Conservation (phyloP, 2,113 vertebrate species). For the Brachypteracias leptosomus region DNA sequence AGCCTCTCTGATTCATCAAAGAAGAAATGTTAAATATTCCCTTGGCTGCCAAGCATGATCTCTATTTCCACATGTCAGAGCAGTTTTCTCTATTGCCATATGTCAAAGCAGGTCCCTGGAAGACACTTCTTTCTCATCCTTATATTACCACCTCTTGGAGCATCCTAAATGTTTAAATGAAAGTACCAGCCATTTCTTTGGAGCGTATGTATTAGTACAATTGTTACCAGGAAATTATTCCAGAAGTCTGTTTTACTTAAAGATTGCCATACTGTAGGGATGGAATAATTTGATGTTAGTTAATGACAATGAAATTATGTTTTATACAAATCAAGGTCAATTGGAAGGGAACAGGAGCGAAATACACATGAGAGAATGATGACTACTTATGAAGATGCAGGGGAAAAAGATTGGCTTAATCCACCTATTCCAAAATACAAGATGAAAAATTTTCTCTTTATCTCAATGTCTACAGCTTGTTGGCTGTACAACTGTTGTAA, state of each 20-base stretch:
- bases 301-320: background rate
- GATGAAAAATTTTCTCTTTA: background rate
- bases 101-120: background rate
- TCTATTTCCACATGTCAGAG: background rate
- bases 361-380: background rate
- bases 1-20: conserved; percentile 10
- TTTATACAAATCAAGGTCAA: background rate
- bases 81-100: background rate
- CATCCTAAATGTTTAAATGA: background rate
- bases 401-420: background rate
- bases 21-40: conserved; percentile 34
- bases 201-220: background rate
- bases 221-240: background rate
- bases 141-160: background rate
- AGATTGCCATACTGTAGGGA: background rate
- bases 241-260: background rate
- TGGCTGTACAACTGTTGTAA: background rate
- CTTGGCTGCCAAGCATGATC: background rate
- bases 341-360: background rate
- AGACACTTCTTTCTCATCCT: background rate
- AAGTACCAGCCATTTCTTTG: background rate
- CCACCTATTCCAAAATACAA: background rate
- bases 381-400: background rate
- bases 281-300: conserved; percentile 3
- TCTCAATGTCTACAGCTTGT: background rate